phyloP scores from a whole-genome alignment of 1,140 invertebrate genomes.

The Drosophila watanabei region DNA sequence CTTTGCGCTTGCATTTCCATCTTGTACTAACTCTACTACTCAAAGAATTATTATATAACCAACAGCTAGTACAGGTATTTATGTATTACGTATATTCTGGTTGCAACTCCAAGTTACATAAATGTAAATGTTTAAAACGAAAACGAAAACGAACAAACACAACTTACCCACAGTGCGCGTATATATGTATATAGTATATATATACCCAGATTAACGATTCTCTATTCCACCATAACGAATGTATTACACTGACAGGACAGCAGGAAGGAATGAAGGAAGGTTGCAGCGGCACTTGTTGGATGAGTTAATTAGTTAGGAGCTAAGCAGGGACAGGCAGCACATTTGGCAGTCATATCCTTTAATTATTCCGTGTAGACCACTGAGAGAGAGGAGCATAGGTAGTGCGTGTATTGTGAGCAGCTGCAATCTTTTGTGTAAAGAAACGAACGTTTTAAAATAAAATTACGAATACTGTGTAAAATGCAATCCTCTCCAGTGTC shows the following conservation, averaged over 20 bases:
- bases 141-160: slow-evolving; percentile 18
- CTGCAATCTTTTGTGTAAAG: slow-evolving; percentile 52
- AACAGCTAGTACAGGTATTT: slow-evolving; percentile 57
- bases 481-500: slow-evolving; percentile 25
- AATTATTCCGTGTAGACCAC: slow-evolving; percentile 13
- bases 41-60: slow-evolving; percentile 38
- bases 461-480: slow-evolving; percentile 54
- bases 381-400: slow-evolving; percentile 17
- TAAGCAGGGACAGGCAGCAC: slow-evolving; percentile 11
- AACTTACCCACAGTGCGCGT: slow-evolving; percentile 48
- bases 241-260: slow-evolving; percentile 34
- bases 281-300: slow-evolving; percentile 38
- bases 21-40: slow-evolving; percentile 50
- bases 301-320: slow-evolving; percentile 54
- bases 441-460: slow-evolving; percentile 59
- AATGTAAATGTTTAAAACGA: slow-evolving; percentile 56
- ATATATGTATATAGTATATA: slow-evolving; percentile 24
- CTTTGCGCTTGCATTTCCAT: slow-evolving; percentile 40
- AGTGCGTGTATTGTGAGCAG: slow-evolving; percentile 42
- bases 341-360: slow-evolving; percentile 40
- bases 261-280: background rate
- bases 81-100: slow-evolving; percentile 62
- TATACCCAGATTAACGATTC: slow-evolving; percentile 37
- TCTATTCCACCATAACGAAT: slow-evolving; percentile 50
- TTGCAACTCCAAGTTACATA: slow-evolving; percentile 53